Evolutionary conservation across 2,888 invertebrate species (phyloP).

Genomic region (Frankliniella fusca): DNA sequence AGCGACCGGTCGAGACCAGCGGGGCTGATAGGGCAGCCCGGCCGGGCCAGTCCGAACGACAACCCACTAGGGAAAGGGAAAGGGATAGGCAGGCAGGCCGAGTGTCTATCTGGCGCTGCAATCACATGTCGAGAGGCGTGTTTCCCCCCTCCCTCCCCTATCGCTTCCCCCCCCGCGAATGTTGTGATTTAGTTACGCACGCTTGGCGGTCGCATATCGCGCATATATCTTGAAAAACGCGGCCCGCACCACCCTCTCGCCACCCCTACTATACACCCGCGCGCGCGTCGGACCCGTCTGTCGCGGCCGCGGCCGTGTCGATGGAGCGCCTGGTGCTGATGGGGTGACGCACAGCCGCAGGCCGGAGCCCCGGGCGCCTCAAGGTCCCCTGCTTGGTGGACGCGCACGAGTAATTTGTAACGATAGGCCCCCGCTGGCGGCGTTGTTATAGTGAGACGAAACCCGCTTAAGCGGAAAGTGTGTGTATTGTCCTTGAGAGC

Average conservation of each 20-base stretch:
- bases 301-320: not conserved
- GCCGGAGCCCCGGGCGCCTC: no score
- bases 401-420: no score
- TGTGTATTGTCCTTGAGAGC: no score
- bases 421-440: no score
- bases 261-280: not conserved
- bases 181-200: not conserved
- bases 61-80: no score
- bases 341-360: no score
- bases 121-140: not conserved
- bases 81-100: not conserved
- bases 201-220: not conserved
- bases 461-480: no score
- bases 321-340: no score
- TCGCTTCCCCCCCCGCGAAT: not conserved
- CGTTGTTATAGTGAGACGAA: no score
- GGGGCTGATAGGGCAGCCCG: not conserved
- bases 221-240: not conserved
- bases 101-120: not conserved
- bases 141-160: not conserved
- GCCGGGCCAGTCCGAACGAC: not conserved
- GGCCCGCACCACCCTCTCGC: not conserved
- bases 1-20: not conserved
- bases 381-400: no score
- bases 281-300: not conserved